phyloP scores from a whole-genome alignment of 2,113 vertebrate genomes.

The Pedetes capensis region DNA sequence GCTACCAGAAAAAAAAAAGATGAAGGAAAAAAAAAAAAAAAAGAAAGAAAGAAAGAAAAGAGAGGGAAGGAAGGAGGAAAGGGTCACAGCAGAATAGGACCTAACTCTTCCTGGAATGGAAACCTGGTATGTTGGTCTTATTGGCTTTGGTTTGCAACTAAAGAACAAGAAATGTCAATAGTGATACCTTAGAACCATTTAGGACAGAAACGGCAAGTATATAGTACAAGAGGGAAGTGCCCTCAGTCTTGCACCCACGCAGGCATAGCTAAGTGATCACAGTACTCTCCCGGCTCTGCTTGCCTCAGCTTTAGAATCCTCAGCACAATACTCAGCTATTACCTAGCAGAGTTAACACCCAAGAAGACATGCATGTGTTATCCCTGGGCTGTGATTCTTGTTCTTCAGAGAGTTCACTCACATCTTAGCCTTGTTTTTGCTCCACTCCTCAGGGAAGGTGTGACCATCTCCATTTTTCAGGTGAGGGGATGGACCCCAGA shows the following conservation, averaged over 20 bases:
- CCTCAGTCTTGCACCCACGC: accelerated
- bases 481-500: not conserved
- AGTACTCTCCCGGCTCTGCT: not conserved
- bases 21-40: not conserved
- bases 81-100: too few species aligned
- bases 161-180: not conserved
- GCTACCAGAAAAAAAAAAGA: not conserved
- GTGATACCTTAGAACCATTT: not conserved
- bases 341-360: not conserved
- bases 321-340: not conserved
- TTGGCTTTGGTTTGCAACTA: not conserved
- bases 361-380: not conserved
- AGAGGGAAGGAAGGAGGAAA: too few species aligned
- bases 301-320: not conserved
- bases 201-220: not conserved
- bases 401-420: not conserved
- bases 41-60: too few species aligned
- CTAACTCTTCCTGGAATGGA: not conserved
- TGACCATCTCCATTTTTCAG: not conserved
- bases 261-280: not conserved
- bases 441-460: not conserved
- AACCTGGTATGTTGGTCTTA: not conserved
- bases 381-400: not conserved
- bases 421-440: not conserved
- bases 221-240: not conserved